phyloP scores from a whole-genome alignment of 2,888 invertebrate species.

The Chrysodeixis includens region DNA sequence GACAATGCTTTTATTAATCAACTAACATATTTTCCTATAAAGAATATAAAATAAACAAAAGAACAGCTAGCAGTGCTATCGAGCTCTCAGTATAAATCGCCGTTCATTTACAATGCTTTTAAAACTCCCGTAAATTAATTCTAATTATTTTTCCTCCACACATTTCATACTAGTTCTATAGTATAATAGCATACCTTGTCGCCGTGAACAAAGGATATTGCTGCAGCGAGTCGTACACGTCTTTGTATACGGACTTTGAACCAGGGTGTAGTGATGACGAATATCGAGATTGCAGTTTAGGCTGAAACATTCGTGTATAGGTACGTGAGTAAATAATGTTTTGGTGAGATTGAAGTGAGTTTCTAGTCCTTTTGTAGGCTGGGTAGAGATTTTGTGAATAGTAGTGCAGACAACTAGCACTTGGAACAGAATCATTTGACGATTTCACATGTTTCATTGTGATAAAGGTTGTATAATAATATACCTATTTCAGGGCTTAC shows the following conservation, averaged over 20 bases:
- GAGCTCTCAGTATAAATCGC: not conserved
- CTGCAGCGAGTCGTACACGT: conserved; percentile 22
- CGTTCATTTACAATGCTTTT: not conserved
- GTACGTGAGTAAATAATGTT: no score
- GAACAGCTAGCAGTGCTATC: not conserved
- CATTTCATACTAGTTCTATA: conserved; percentile 6
- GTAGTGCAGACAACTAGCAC: no score
- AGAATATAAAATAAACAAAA: not conserved
- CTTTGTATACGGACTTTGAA: not conserved
- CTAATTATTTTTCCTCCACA: not conserved
- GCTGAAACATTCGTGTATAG: no score
- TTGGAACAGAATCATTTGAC: no score
- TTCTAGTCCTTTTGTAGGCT: no score
- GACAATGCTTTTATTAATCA: not conserved
- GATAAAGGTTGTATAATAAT: no score
- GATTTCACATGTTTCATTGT: no score
- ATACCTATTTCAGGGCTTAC: no score
- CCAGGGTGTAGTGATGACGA: not conserved
- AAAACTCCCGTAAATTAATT: not conserved
- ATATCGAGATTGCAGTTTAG: not conserved
- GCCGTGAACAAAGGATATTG: conserved; percentile 39
- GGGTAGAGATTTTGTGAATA: no score
- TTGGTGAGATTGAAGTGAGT: no score
- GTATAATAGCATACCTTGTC: conserved; percentile 38
- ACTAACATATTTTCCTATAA: not conserved